A percentile compares a stretch with the other conserved stretches of the same genome.
Conservation (phyloP, 2,888 invertebrate genomes). For the Drosophila monieri region DNA sequence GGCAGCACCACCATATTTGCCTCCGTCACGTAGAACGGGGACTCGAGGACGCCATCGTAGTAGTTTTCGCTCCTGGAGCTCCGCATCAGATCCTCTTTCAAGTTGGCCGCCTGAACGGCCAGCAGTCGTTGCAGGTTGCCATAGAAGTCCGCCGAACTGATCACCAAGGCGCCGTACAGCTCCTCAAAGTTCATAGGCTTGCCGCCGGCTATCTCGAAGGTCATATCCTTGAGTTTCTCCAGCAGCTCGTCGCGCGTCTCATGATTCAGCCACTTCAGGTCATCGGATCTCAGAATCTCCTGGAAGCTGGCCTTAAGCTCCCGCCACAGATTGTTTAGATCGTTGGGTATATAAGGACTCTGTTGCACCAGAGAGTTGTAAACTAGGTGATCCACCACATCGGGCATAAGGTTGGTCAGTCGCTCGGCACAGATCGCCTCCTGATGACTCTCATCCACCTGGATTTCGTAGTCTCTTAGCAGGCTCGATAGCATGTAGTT, state of each 20-base stretch:
- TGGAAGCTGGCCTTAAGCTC: slow-evolving; percentile 69
- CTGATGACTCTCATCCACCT: slow-evolving; percentile 43
- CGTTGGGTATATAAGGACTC: slow-evolving; percentile 51
- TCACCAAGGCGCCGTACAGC: slow-evolving; percentile 58
- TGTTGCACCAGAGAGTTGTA: slow-evolving; percentile 60
- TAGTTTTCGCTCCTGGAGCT: slow-evolving; percentile 44
- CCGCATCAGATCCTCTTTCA: slow-evolving; percentile 50
- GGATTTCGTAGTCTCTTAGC: slow-evolving; percentile 59
- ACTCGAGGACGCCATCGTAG: slow-evolving; percentile 49
- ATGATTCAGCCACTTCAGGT: slow-evolving; percentile 40
- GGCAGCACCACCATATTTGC: slow-evolving; percentile 75
- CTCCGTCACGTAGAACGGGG: slow-evolving; percentile 68
- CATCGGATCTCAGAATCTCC: slow-evolving; percentile 51
- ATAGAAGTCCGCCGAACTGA: slow-evolving; percentile 70
- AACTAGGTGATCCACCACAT: slow-evolving; percentile 76
- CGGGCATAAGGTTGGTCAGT: slow-evolving; percentile 66
- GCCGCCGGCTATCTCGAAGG: slow-evolving; percentile 65
- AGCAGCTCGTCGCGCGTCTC: slow-evolving; percentile 53
- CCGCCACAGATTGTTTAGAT: slow-evolving; percentile 58
- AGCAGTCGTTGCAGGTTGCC: slow-evolving; percentile 71
- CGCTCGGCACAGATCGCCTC: slow-evolving; percentile 62
- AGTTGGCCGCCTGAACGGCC: slow-evolving; percentile 56
- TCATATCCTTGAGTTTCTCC: slow-evolving; percentile 71
- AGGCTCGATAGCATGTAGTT: slow-evolving; percentile 80
- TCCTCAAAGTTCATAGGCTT: slow-evolving; percentile 61